Base-by-base conservation (phyloP, 2,888 invertebrate species). In the Melanchra persicariae region DNA sequence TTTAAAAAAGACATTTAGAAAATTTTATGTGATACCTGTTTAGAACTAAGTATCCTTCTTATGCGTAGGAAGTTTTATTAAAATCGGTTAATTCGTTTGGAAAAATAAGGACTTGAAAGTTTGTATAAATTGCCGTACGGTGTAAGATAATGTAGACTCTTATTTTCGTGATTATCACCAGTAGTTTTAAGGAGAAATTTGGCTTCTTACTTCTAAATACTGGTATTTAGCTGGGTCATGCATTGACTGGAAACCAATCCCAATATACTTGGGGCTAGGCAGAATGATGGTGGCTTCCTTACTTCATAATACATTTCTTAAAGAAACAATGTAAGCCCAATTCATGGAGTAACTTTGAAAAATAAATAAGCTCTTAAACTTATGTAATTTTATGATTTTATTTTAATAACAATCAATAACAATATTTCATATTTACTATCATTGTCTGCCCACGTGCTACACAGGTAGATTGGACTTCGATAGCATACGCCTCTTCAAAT, bases 321-420 rank as follows among this genome's bases (percentile, higher is more conserved):
- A 2, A n/a, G 10, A 30, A 40, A 30, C 1, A 59, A 37, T 22
- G 12, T 17, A 52, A 34, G 2, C 10, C 10, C 17, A 77, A 47
- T 22, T 24, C 45, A 45, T 64, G 6, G 10, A 49, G 37, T 51
- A 19, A 19, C 43, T 52, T 49, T 24, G 22, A 30, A 54, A 57
- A 9, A 45, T 72, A 45, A 45, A 72, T 79, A 75, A 77, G 74
- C 70, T 76, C 72, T 70, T 74, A 82, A 76, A 70, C 66, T 74
- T 65, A 52, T 83, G 62, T 67, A 73, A 75, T 79, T 74, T 85
- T 88, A n/a, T 85, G 89, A 2, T 85, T 82, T 79, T 84, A 88
- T 88, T 88, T 87, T 89, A 88, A 90, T 87, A 90, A 87, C 80
- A 84, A 84, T 86, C 87, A 83, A 90, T 91, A 88, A 87, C 86